A percentile compares a stretch with the other conserved stretches of the same genome.
Conservation (phyloP, 1,140 invertebrate genomes). For the Rhagoletis zephyria region DNA sequence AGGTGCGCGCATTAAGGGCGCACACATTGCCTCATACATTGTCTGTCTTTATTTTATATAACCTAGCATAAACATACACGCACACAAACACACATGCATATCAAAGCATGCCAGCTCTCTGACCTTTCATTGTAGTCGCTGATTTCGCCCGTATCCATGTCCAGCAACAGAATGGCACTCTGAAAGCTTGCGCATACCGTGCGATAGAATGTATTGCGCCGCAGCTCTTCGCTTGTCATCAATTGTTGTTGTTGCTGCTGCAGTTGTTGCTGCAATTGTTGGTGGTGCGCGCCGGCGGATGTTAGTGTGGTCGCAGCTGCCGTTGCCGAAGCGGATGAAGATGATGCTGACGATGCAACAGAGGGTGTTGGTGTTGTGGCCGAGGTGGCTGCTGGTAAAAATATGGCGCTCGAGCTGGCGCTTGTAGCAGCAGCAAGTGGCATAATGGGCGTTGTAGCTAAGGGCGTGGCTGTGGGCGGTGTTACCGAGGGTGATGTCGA, state of each 20-base stretch:
- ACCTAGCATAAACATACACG: not conserved
- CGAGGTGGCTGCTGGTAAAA: not conserved
- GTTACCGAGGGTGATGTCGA: not conserved
- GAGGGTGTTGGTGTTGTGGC: conserved; percentile 28
- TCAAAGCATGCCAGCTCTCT: not conserved
- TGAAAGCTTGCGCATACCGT: conserved; percentile 30
- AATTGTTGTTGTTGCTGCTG: conserved; percentile 39
- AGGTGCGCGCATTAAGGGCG: not conserved
- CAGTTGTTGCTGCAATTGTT: conserved; percentile 11
- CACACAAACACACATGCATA: not conserved
- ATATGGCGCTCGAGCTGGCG: not conserved
- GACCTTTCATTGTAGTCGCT: conserved; percentile 51
- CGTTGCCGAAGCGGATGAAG: not conserved
- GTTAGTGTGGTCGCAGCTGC: not conserved
- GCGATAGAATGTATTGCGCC: conserved; percentile 31
- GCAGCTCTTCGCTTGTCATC: conserved; percentile 9
- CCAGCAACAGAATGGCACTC: conserved; percentile 21
- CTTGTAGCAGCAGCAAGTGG: not conserved
- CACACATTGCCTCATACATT: not conserved
- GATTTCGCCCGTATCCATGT: conserved; percentile 46
- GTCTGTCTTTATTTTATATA: not conserved
- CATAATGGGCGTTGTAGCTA: conserved; percentile 10
- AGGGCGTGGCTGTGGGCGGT: not conserved
- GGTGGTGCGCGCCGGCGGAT: not conserved
- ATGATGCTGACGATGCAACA: not conserved